Evolutionary conservation across 2,113 vertebrate species (phyloP).

Genomic region (Numenius arquata): DNA sequence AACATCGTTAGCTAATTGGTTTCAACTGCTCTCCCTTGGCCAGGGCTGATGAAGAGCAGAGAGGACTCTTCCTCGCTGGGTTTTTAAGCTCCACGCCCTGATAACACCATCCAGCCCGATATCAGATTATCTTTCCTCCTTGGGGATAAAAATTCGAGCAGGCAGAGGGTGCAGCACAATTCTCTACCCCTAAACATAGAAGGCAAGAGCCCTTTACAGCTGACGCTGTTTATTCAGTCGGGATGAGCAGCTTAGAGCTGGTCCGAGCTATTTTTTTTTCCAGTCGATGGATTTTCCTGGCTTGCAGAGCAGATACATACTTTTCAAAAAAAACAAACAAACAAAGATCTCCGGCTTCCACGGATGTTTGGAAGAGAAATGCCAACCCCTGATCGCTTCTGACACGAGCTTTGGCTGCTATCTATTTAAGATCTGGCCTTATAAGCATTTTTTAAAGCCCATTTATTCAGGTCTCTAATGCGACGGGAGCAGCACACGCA

Average conservation of each 20-base stretch:
- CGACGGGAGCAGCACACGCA: neutral
- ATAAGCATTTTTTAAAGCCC: conserved; percentile 14
- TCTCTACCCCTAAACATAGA: neutral
- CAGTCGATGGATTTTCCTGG: conserved; percentile 29
- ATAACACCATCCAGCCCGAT: neutral
- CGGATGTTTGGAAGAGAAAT: neutral
- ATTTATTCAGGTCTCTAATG: neutral
- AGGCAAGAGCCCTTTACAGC: neutral
- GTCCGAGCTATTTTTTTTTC: neutral
- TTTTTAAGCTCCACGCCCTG: neutral
- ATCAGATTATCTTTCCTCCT: neutral
- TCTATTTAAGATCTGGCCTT: neutral
- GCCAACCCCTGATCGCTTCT: neutral
- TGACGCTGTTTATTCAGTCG: neutral
- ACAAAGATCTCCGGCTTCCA: neutral
- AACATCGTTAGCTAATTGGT: neutral
- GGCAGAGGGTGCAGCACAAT: neutral
- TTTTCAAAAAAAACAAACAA: neutral
- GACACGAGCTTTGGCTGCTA: neutral
- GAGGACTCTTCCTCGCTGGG: neutral
- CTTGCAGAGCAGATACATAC: neutral
- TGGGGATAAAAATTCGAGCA: neutral
- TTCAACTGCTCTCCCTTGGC: neutral
- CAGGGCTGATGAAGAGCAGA: too few species aligned
- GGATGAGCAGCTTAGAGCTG: neutral